Percentiles rank a stretch among this genome's conserved stretches.
Evolutionary conservation across 2,888 invertebrate species (phyloP).

Genomic region (Trimorus sp.): DNA sequence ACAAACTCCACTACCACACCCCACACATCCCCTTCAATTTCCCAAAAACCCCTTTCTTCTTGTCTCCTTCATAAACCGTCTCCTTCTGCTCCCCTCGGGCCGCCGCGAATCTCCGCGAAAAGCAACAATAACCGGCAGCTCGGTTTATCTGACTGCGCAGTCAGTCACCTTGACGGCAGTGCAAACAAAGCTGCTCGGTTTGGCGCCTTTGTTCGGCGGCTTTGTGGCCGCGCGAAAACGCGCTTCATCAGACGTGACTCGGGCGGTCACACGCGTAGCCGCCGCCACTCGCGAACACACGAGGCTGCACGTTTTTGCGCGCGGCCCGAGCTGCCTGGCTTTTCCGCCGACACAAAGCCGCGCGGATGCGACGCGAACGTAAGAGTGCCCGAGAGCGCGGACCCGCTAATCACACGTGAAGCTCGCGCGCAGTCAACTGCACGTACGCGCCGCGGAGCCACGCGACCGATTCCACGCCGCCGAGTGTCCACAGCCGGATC

Average conservation of each 20-base stretch:
- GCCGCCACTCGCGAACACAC: conserved; percentile 30
- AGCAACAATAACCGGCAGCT: neutral
- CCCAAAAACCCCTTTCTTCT: too few species aligned
- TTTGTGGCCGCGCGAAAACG: conserved; percentile 26
- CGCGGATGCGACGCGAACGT: conserved; percentile 12
- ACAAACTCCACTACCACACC: too few species aligned
- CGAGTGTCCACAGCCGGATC: too few species aligned
- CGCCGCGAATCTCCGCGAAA: conserved; percentile 1
- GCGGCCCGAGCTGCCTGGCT: neutral
- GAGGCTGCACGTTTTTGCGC: conserved; percentile 29
- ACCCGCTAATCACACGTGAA: conserved; percentile 24
- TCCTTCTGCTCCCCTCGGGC: too few species aligned
- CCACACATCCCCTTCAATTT: too few species aligned
- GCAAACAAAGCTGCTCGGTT: conserved; percentile 25
- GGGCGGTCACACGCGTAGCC: conserved; percentile 30
- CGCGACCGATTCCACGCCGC: too few species aligned
- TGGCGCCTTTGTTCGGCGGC: conserved; percentile 6
- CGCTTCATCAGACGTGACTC: conserved; percentile 32
- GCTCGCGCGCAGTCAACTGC: conserved; percentile 11
- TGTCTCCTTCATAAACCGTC: too few species aligned
- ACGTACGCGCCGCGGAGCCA: conserved; percentile 23
- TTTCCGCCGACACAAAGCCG: conserved; percentile 4
- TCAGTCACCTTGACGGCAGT: conserved; percentile 14
- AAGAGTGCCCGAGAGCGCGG: neutral
- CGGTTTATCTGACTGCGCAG: neutral